phyloP scores from a whole-genome alignment of 2,797 vertebrate genomes.

The Loris lydekkerianus region DNA sequence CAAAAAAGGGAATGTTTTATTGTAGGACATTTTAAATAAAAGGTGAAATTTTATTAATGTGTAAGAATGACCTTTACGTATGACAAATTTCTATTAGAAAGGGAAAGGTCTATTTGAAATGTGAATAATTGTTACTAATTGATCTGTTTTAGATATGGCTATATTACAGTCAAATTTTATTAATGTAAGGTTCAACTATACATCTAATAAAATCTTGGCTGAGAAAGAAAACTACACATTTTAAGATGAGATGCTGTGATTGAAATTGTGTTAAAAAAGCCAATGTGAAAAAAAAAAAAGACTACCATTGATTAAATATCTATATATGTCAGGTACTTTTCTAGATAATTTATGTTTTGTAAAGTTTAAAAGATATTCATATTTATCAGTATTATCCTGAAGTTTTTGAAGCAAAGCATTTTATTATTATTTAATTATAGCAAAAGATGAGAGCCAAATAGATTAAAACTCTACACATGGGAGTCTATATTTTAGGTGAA shows the following conservation, averaged over 20 bases:
- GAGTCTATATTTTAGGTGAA: background rate
- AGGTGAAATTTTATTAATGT: background rate
- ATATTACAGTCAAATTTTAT: slow-evolving; percentile 16
- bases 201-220: slow-evolving; percentile 16
- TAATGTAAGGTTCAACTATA: background rate
- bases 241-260: background rate
- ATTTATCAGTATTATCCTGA: slow-evolving; percentile 12
- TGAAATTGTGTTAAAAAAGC: background rate
- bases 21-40: slow-evolving; percentile 36
- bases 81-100: slow-evolving; percentile 24
- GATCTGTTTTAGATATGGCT: slow-evolving; percentile 15
- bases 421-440: background rate
- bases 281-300: slow-evolving; percentile 26
- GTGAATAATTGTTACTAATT: background rate
- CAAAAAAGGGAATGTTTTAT: slow-evolving; percentile 14
- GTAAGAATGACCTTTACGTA: background rate
- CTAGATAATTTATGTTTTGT: background rate
- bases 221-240: background rate
- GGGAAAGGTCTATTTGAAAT: slow-evolving; percentile 26
- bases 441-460: background rate
- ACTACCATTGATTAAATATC: background rate
- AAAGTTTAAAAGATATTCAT: background rate
- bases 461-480: background rate
- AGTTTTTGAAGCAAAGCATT: background rate
- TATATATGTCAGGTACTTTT: background rate